Evolutionary conservation across 2,888 invertebrate species (phyloP), one percentile per base, ranked within the genome.

Genomic region (Trichopria drosophilae): DNA sequence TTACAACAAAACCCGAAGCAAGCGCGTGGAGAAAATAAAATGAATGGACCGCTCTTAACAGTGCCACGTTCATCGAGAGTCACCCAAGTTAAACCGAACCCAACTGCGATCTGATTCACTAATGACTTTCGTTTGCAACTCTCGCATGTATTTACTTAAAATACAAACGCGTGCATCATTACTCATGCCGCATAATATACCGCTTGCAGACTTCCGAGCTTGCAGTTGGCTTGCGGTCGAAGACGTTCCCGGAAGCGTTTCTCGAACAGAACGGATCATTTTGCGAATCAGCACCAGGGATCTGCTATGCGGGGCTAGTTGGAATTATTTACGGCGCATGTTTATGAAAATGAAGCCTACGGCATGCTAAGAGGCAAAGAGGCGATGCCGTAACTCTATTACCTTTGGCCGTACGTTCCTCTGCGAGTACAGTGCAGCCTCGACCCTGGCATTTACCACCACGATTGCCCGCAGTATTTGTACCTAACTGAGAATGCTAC

Each of bases 211-310:
- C 36, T 48, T 41, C 41, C 35, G 48, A 42, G 41, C 34, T 35
- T 42, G 35, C 15, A 42, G 41, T 41, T 48, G 42, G 42, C 28
- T 41, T 41, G 28, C 41, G 35, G 23, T n/a, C n/a, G n/a, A n/a
- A n/a, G n/a, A n/a, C 23, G 3, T 7, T 29, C 35, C 39, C 46
- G 53, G 55, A 57, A 57, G 55, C 35, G 55, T 45, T 50, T 36
- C 55, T 57, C 55, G 53, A 58, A 58, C 55, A 55, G 53, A 57
- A 60, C 55, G 50, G 55, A 58, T 58, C 53, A 43, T 57, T 57
- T 55, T 32, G 55, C 53, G 42, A 56, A 58, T 58, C 52, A 50
- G 40, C 41, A 40, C 29, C 35, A 36, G 41, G 31, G 46, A 56
- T 56, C 47, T 36, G 39, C 40, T 31, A 34, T 29, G 28, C 31